Evolutionary conservation across 2,113 vertebrate genomes (phyloP).

Genomic region (Ia io): DNA sequence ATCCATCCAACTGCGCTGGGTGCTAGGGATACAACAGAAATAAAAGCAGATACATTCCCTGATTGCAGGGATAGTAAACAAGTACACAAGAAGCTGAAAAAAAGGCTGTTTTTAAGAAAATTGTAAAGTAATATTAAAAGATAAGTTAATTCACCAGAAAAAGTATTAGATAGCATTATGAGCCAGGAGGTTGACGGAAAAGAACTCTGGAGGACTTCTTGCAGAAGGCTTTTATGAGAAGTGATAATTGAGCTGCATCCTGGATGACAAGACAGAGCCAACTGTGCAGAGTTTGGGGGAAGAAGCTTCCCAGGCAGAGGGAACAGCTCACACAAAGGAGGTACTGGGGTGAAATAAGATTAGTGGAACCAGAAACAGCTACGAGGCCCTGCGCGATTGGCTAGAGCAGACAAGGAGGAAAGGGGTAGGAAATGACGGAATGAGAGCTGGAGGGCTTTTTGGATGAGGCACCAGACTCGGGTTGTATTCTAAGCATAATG

Average conservation of each 20-base stretch:
- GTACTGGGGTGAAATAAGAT: accelerated
- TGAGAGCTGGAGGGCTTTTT: accelerated
- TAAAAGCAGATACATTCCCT: neutral
- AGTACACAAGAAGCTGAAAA: neutral
- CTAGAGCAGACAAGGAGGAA: neutral
- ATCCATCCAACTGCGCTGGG: neutral
- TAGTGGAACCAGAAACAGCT: neutral
- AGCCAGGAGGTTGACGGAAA: neutral
- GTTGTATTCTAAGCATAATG: neutral
- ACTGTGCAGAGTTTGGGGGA: neutral
- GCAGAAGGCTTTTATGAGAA: neutral
- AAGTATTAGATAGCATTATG: neutral
- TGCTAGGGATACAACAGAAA: neutral
- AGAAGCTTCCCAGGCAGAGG: neutral
- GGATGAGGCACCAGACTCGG: accelerated
- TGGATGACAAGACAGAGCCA: neutral
- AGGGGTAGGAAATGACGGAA: neutral
- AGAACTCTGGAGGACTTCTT: neutral
- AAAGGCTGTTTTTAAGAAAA: neutral
- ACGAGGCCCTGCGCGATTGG: accelerated
- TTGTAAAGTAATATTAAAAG: neutral
- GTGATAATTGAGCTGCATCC: neutral
- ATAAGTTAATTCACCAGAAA: neutral
- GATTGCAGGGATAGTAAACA: neutral
- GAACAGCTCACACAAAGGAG: neutral